Percentiles rank a stretch among this genome's conserved stretches.
phyloP scores from a whole-genome alignment of 2,888 invertebrate species.

The Agrochola circellaris region DNA sequence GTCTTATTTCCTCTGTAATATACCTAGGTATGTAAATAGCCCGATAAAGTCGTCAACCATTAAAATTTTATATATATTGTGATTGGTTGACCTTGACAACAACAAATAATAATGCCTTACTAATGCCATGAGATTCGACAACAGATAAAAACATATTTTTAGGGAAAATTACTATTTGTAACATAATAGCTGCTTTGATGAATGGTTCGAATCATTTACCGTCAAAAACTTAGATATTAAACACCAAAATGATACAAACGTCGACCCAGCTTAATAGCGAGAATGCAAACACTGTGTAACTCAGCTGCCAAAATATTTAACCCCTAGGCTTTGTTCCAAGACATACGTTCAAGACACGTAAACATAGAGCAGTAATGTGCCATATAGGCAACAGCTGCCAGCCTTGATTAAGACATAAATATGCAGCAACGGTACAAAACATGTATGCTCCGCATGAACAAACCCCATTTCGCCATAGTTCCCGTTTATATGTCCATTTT shows the following conservation, averaged over 20 bases:
- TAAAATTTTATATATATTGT: neutral
- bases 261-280: conserved; percentile 25
- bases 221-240: conserved; percentile 7
- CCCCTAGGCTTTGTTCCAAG: conserved; percentile 74
- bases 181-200: neutral
- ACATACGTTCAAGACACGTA: conserved; percentile 72
- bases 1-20: neutral
- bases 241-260: conserved; percentile 28
- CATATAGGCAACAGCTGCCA: conserved; percentile 76
- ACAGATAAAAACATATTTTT: conserved; percentile 12
- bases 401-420: conserved; percentile 81
- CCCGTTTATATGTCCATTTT: conserved; percentile 66
- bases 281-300: conserved; percentile 64
- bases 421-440: conserved; percentile 76
- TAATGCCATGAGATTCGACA: neutral
- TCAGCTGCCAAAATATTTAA: conserved; percentile 73
- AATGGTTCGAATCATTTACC: conserved; percentile 1
- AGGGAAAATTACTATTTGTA: neutral
- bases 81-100: conserved; percentile 8
- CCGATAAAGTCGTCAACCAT: neutral
- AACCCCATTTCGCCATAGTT: conserved; percentile 68
- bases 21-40: neutral
- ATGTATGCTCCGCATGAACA: conserved; percentile 67
- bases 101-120: conserved; percentile 1
- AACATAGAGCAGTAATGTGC: conserved; percentile 73